Conservation (phyloP, 2,797 vertebrate genomes). For the Vespertilio murinus region DNA sequence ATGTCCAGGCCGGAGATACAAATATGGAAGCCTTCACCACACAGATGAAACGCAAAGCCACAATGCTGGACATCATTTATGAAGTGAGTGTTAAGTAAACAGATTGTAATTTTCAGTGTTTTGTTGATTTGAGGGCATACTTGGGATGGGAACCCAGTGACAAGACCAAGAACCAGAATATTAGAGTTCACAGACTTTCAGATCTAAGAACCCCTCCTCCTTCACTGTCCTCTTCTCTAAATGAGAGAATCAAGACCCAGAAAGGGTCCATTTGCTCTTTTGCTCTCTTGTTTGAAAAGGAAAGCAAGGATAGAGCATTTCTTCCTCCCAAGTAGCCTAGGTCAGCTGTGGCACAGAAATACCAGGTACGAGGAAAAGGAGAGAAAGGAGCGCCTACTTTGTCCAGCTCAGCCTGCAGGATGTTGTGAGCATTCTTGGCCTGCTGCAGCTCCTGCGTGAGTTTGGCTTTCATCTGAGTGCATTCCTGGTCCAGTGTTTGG, state of each 20-base stretch:
- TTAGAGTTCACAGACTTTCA: not conserved
- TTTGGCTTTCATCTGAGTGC: conserved; percentile 87
- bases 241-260: not conserved
- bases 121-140: not conserved
- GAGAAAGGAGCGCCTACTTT: conserved; percentile 83
- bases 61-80: not conserved
- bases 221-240: not conserved
- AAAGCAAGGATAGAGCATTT: not conserved
- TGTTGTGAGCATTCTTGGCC: conserved; percentile 87
- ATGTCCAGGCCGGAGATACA: not conserved
- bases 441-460: conserved; percentile 92
- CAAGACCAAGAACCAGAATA: not conserved
- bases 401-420: conserved; percentile 89
- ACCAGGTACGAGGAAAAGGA: fast-evolving
- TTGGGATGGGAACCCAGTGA: not conserved
- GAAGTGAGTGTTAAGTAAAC: not conserved
- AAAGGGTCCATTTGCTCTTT: not conserved
- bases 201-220: not conserved
- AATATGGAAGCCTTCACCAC: not conserved
- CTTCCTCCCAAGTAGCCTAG: not conserved
- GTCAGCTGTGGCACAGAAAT: not conserved
- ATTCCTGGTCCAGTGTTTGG: conserved; percentile 88
- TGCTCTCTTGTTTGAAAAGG: not conserved
- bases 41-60: not conserved
- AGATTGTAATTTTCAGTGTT: not conserved